Base-by-base conservation (phyloP, 1,140 invertebrate genomes). In the Anoplolepis gracilipes region DNA sequence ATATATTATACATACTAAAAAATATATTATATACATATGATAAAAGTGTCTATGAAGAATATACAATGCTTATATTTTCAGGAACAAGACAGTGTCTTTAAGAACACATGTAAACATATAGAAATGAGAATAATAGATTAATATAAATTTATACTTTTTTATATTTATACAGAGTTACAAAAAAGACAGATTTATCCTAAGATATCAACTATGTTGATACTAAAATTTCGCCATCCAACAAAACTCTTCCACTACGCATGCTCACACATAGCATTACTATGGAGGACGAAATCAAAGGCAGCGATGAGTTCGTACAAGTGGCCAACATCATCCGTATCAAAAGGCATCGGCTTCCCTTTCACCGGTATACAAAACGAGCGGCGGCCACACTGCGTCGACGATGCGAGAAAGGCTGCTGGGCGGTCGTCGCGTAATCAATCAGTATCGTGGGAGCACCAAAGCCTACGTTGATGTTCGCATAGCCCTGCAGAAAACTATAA, bases 401-500 rank as follows among this genome's bases (percentile, higher is more conserved):
- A 75, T 86, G 64, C 57, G 76, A 62, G 64, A 91, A 59, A 88
- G 70, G 87, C 72, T 86, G 64, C 64, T 65, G 64, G 64, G 91
- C 88, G 86, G 87, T 87, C 90, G 86, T 64, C 82, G 87, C 91
- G 89, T 92, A 92, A 93, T 93, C 92, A 93, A 93, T 93, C 92
- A 93, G 91, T 89, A 92, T 90, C 88, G 91, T 90, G 88, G 87
- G 86, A 92, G 91, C 86, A 76, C 73, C 81, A 87, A 90, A 88
- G 91, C 87, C 79, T 49, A 79, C 61, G 87, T 86, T 90, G 84
- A 88, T 90, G 87, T 42, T 61, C 82, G 49, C 65, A 76, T 65
- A 57, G 33, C 39, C 46, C 61, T 36, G 46, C 67, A 72, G 64
- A 78, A 90, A 91, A 91, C 75, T 88, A 69, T 86, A 84, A 87